A percentile compares a stretch with the other conserved stretches of the same genome.
phyloP scores from a whole-genome alignment of 2,888 invertebrate genomes.

The Brachycybe producta region DNA sequence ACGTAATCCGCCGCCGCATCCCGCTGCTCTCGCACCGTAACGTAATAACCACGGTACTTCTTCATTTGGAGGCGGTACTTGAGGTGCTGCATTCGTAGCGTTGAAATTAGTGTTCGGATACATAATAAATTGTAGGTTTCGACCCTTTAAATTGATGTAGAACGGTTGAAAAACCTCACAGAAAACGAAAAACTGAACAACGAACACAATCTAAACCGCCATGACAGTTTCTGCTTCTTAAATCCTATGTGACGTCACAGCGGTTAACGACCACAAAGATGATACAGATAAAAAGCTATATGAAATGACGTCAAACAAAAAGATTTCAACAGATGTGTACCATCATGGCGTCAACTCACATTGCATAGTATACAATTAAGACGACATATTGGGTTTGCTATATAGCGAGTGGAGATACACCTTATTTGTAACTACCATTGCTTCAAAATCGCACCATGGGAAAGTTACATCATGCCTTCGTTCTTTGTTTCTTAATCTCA shows the following conservation, averaged over 20 bases:
- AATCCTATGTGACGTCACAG: background rate
- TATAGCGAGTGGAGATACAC: no score
- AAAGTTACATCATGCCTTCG: no score
- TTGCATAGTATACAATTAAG: no score
- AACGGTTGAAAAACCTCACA: background rate
- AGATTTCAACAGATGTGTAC: no score
- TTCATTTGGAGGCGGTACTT: conserved; percentile 35
- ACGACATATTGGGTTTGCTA: no score
- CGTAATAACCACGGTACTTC: conserved; percentile 82
- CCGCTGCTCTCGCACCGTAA: conserved; percentile 67
- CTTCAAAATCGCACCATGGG: no score
- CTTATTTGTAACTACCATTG: no score
- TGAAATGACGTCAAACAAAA: no score
- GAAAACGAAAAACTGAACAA: background rate
- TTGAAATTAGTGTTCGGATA: conserved; percentile 7
- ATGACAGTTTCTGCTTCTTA: conserved; percentile 1
- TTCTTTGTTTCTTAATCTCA: no score
- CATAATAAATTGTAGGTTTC: background rate
- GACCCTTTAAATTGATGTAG: background rate
- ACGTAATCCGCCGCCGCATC: conserved; percentile 73
- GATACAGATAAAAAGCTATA: no score
- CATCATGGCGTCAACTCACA: no score
- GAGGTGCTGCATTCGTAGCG: background rate
- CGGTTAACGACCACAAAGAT: no score
- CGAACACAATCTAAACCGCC: conserved; percentile 1